Conservation (phyloP, 2,888 invertebrate genomes). For the Lymantria dispar region DNA sequence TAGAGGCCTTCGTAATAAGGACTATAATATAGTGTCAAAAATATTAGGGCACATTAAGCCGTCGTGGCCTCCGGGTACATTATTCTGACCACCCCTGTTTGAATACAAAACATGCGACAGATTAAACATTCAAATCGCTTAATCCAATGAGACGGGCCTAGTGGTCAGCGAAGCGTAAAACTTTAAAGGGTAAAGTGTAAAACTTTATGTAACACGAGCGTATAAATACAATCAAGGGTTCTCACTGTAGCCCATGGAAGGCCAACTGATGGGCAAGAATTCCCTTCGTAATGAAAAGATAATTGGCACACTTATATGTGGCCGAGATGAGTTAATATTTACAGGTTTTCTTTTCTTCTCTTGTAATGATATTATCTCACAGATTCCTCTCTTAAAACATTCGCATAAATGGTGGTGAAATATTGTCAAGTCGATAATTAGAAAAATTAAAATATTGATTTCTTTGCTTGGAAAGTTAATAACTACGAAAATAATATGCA, state of each 20-base stretch:
- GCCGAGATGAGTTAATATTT: too few relatives aligned
- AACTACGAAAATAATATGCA: too few relatives aligned
- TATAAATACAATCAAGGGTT: conserved; percentile 13
- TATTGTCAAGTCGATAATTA: too few relatives aligned
- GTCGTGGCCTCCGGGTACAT: conserved; percentile 29
- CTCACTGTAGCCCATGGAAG: too few relatives aligned
- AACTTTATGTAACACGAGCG: conserved; percentile 21
- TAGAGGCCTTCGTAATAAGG: conserved; percentile 29
- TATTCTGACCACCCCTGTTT: conserved; percentile 51
- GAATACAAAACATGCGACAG: conserved; percentile 51
- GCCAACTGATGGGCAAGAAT: too few relatives aligned
- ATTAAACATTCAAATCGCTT: conserved; percentile 71
- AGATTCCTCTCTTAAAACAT: too few relatives aligned
- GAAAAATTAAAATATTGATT: conserved; percentile 13
- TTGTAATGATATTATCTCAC: too few relatives aligned
- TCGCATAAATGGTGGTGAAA: too few relatives aligned
- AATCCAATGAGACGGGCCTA: conserved; percentile 69
- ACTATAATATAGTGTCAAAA: conserved; percentile 23
- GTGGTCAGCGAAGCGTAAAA: conserved; percentile 53
- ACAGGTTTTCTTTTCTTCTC: too few relatives aligned
- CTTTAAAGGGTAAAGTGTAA: conserved; percentile 37
- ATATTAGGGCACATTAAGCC: conserved; percentile 19
- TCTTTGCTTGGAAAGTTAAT: conserved; percentile 18
- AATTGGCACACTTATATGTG: too few relatives aligned
- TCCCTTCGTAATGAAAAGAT: too few relatives aligned